Evolutionary conservation across 2,797 vertebrate genomes (phyloP).

Genomic region (Hydrolagus colliei): DNA sequence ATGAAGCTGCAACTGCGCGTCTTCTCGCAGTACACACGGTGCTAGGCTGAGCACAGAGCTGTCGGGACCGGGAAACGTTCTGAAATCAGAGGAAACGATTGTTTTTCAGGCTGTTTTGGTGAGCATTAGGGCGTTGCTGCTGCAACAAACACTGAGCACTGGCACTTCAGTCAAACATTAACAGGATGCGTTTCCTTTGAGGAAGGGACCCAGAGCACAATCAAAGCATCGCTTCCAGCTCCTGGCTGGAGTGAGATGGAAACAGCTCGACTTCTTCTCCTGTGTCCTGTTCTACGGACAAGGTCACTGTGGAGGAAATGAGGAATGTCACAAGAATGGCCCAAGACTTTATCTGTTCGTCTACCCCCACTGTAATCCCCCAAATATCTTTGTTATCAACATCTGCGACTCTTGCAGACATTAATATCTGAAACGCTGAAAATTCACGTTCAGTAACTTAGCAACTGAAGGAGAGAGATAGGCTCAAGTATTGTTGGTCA

Average conservation of each 20-base stretch:
- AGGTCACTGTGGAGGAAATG: slow-evolving; percentile 30
- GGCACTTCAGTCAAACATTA: slow-evolving; percentile 60
- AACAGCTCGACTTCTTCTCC: slow-evolving; percentile 7
- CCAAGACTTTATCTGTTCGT: neutral
- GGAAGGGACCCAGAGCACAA: slow-evolving; percentile 63
- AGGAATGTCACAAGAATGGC: slow-evolving; percentile 2
- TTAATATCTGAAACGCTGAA: too few relatives aligned
- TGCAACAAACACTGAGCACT: slow-evolving; percentile 63
- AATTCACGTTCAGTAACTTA: too few relatives aligned
- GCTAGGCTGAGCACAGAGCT: neutral
- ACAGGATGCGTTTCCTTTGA: slow-evolving; percentile 98
- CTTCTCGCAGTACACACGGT: neutral
- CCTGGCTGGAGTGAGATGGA: slow-evolving; percentile 22
- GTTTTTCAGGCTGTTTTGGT: slow-evolving; percentile 63
- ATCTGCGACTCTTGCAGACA: too few relatives aligned
- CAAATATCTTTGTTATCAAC: too few relatives aligned
- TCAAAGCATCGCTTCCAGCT: slow-evolving; percentile 24
- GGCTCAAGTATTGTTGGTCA: too few relatives aligned
- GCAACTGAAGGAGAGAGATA: too few relatives aligned
- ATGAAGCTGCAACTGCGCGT: slow-evolving; percentile 6
- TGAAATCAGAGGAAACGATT: slow-evolving; percentile 58
- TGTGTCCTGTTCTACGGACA: slow-evolving; percentile 18
- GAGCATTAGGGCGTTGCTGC: slow-evolving; percentile 57
- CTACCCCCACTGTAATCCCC: too few relatives aligned
- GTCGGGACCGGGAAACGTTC: neutral